Evolutionary conservation across 2,113 vertebrate genomes (phyloP).

Genomic region (Rhynchopsitta pachyrhyncha): DNA sequence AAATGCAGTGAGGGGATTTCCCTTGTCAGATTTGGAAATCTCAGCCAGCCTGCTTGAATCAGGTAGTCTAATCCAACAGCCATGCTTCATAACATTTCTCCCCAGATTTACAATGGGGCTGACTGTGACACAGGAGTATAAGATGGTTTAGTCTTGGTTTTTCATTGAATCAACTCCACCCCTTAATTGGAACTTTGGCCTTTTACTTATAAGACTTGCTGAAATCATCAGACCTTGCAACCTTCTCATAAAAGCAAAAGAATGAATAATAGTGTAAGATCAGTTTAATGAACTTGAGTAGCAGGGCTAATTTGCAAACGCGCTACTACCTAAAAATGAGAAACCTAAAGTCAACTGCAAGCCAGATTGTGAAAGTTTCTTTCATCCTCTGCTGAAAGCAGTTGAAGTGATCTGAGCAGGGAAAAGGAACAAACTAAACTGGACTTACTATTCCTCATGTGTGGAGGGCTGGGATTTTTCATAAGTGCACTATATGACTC

Average conservation of each 20-base stretch:
- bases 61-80: neutral
- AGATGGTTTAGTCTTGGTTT: conserved; percentile 25
- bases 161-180: conserved; percentile 3
- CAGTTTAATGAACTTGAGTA: conserved; percentile 39
- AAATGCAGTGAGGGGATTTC: conserved; percentile 36
- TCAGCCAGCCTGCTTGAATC: neutral
- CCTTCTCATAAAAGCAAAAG: neutral
- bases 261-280: neutral
- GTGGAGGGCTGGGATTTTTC: neutral
- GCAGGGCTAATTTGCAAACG: conserved; percentile 22
- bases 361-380: neutral
- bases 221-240: conserved; percentile 22
- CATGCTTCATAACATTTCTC: neutral
- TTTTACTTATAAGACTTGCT: conserved; percentile 22
- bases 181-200: conserved; percentile 5
- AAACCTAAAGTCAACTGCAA: neutral
- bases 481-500: neutral
- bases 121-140: neutral
- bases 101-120: neutral
- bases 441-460: neutral
- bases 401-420: neutral
- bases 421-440: conserved; percentile 6
- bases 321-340: conserved; percentile 22
- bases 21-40: conserved; percentile 24
- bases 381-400: neutral